Base-by-base conservation (phyloP, 1,140 invertebrate species). In the Phenacoccus solenopsis region DNA sequence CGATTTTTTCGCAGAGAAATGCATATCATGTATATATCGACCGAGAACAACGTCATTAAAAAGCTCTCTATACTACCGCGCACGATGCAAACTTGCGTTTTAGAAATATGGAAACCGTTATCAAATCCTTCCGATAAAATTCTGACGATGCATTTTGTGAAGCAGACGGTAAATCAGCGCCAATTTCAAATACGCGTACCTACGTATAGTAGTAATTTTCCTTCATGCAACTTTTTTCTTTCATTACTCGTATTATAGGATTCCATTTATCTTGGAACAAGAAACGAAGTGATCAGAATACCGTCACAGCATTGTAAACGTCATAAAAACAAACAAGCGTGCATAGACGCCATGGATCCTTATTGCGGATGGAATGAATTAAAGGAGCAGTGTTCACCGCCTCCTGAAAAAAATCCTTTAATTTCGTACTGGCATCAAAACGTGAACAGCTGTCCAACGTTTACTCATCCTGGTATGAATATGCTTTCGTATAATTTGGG, bases 331-430 rank as follows among this genome's bases (percentile, higher is more conserved):
- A 83, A 85, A 35, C 79, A 84, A 1, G 83, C 87, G 1, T 97
- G 94, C 78, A 75, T 93, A 21, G 87, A 88, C 74, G 88, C 93
- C 0, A 88, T 88, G 80, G 94, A 97, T 79, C 94, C 94, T 0
- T 93, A 96, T 77, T 97, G 94, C 79, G 94, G 92, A 0, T 97
- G 94, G 94, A 88, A 96, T 78, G 86, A 88, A 69, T 80, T 85
- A 2, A 78, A 84, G 4, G 84, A 90, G 68, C 78, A 79, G 10
- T 96, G 94, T 75, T 84, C 87, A 0, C 80, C 85, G 0, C 83
- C 88, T 0, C 87, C 85, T 0, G 80, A 82, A 70, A 81, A 84
- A 24, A 84, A 89, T 72, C 82, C 85, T 0, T 78, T 80, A 12
- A 82, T 78, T 22, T 82, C 81, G 38, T 86, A 83, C 75, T 93